These are phyloP conservation scores for Calidris pygmaea DNA, from an alignment of 2,113 vertebrate genomes.

Conservation along the genomic window DNA sequence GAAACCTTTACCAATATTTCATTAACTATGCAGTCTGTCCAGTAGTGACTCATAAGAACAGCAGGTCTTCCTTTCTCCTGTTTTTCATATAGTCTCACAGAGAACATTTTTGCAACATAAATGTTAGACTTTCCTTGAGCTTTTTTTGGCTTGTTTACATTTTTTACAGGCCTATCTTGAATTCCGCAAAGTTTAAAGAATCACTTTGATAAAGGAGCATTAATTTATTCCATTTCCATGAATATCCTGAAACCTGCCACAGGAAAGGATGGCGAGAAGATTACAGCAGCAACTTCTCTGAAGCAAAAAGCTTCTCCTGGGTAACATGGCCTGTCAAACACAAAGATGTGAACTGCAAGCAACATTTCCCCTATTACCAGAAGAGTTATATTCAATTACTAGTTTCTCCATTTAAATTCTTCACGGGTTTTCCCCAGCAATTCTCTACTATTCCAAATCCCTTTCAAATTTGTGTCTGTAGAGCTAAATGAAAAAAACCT, in stretches of 20 bases:
- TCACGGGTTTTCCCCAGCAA: background rate
- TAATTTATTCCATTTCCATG: background rate
- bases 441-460: background rate
- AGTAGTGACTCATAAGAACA: background rate
- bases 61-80: background rate
- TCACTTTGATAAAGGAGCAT: background rate
- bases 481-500: background rate
- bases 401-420: background rate
- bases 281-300: background rate
- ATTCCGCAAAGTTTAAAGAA: background rate
- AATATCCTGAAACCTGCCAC: background rate
- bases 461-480: background rate
- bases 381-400: background rate
- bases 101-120: background rate
- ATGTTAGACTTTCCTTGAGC: background rate
- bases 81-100: background rate
- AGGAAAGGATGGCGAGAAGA: background rate
- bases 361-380: background rate
- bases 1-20: background rate
- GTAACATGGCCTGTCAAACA: constrained; percentile 19
- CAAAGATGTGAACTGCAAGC: background rate
- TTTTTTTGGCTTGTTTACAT: background rate
- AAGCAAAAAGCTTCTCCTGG: background rate
- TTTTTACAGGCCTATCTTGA: background rate
- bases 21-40: background rate